Evolutionary conservation across 2,113 vertebrate species (phyloP).

Genomic region (Stomatorhinus ivindoensis): DNA sequence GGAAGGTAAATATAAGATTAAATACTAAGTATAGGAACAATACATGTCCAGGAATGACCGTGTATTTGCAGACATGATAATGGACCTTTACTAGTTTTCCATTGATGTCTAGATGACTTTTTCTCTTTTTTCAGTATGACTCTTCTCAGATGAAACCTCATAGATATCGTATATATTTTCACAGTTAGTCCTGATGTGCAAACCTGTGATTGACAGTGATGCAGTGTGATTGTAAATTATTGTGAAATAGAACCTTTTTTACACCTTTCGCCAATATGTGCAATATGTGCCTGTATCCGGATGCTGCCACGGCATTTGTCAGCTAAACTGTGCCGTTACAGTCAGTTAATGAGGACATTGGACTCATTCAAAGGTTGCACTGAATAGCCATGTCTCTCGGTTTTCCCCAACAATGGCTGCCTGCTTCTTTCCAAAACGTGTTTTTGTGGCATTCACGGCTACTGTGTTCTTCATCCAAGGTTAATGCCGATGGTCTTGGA

Average conservation of each 20-base stretch:
- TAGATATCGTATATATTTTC: not conserved
- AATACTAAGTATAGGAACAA: not conserved
- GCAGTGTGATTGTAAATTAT: not conserved
- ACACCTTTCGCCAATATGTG: not conserved
- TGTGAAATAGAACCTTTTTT: not conserved
- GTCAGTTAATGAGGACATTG: not conserved
- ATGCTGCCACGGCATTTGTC: not conserved
- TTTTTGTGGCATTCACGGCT: not conserved
- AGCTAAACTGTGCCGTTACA: not conserved
- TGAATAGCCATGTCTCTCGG: not conserved
- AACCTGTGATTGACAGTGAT: not conserved
- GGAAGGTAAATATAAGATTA: not conserved
- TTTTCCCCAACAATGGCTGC: not conserved
- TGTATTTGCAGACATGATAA: not conserved
- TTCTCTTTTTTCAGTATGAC: not conserved
- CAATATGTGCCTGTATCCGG: not conserved
- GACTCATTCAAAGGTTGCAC: not conserved
- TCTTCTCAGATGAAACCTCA: not conserved
- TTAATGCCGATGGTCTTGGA: constrained; percentile 10
- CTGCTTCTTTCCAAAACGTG: not conserved
- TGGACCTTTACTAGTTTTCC: not conserved
- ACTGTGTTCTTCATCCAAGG: constrained; percentile 13
- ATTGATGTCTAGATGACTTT: not conserved
- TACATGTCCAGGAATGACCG: not conserved
- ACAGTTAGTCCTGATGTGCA: not conserved